Base-by-base conservation (phyloP, 2,888 invertebrate species). In the Psylliodes chrysocephalus region DNA sequence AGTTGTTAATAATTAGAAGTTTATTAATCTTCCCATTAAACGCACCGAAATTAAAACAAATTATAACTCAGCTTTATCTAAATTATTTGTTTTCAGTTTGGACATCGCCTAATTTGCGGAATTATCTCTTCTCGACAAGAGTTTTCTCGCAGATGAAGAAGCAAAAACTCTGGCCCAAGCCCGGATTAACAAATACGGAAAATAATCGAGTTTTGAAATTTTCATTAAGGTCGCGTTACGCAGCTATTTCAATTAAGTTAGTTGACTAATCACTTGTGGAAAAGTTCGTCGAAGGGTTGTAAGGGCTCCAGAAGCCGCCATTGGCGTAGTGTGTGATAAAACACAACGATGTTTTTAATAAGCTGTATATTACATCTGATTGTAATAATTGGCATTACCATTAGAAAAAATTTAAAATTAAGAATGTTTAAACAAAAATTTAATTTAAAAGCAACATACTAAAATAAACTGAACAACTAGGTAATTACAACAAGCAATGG, bases 21-120 rank as follows among this genome's bases (percentile, higher is more conserved):
- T 63, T 59, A 59, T 60, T 49, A 54, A 54, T 55, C 54, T 14
- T 30, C 25, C 30, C 47, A 33, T 51, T 60, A 55, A 53, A 59
- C 60, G 59, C 60, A 42, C 14, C 53, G 35, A 55, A 60, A 64
- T 64, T 59, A 42, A 64, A 64, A 64, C 60, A 64, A 60, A 64
- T 64, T 64, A 60, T 49, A 60, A 64, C 60, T 64, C 38, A 49
- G 25, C 64, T 64, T 55, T 64, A 64, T 64, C 64, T 54, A 40
- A 55, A 64, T 64, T 64, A 64, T 64, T 60, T 64, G 60, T 54
- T 64, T 56, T 51, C 52, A 60, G 64, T 64, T 64, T 64, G 64
- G 64, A 64, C 60, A 64, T 42, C 18, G 59, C 64, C 52, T 63
- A 63, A 60, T 59, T 64, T 35, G 60, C 38, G 38, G 51, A 59